Conservation (phyloP, 1,140 invertebrate species). For the Bombus waltoni region DNA sequence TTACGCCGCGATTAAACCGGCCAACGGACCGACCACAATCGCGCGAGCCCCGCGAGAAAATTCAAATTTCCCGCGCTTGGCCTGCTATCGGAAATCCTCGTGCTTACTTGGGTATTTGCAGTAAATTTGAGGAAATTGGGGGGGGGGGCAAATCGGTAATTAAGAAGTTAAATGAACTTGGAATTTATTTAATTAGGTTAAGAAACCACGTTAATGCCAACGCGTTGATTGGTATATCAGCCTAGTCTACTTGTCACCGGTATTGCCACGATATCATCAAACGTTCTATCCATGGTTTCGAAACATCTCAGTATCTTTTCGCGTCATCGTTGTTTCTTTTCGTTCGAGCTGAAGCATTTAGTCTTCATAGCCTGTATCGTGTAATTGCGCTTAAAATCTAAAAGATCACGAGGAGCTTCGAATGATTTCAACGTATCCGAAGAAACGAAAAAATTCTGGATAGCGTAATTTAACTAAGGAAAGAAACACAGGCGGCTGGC, state of each 20-base stretch:
- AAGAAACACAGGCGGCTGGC: no score
- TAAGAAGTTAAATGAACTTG: background rate
- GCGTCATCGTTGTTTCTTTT: background rate
- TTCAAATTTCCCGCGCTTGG: slow-evolving; percentile 17
- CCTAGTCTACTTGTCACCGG: no score
- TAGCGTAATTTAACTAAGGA: no score
- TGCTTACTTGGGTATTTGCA: background rate
- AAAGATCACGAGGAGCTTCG: no score
- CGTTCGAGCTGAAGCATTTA: background rate
- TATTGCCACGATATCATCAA: background rate
- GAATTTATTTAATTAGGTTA: background rate
- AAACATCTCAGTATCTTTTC: background rate
- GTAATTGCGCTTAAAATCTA: no score
- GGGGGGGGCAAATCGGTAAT: no score
- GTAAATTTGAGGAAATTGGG: background rate
- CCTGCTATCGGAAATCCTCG: no score
- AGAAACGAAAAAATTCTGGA: no score
- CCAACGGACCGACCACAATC: slow-evolving; percentile 1
- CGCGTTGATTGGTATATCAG: background rate
- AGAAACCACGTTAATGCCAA: background rate
- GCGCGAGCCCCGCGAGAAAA: background rate
- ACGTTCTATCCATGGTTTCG: background rate
- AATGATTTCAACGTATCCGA: no score
- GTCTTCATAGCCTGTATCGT: no score
- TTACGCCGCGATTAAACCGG: slow-evolving; percentile 53